phyloP scores from a whole-genome alignment of 1,140 invertebrate genomes.

The Nixonia krombeini region DNA sequence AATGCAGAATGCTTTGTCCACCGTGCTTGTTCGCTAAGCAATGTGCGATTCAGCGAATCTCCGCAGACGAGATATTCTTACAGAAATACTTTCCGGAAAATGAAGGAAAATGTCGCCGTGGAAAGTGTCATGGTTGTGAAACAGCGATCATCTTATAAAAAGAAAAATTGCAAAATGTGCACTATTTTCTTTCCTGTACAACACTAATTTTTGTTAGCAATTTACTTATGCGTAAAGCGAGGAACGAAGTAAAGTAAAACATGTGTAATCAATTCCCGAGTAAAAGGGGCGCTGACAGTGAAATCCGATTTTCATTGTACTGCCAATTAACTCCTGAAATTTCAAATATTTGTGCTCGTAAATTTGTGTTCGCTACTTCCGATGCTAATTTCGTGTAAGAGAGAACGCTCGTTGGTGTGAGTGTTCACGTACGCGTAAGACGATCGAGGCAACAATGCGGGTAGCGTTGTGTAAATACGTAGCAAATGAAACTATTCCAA shows the following conservation, averaged over 20 bases:
- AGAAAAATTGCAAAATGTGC: no score
- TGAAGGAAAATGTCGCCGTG: no score
- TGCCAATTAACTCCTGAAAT: conserved; percentile 17
- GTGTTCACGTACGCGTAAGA: conserved; percentile 8
- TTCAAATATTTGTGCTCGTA: conserved; percentile 20
- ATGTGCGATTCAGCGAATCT: background rate
- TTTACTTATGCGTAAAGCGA: no score
- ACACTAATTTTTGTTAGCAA: no score
- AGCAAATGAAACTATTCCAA: conserved; percentile 43
- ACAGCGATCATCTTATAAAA: no score
- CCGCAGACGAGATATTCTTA: background rate
- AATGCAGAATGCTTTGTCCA: conserved; percentile 9
- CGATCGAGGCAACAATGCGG: conserved; percentile 14
- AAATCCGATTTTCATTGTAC: conserved; percentile 12
- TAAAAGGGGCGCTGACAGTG: background rate
- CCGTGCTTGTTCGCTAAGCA: conserved; percentile 2
- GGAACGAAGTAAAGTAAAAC: no score
- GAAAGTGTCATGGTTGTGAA: no score
- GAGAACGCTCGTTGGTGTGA: conserved; percentile 8
- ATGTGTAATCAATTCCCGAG: background rate
- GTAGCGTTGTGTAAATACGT: conserved; percentile 30
- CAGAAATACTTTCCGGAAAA: background rate
- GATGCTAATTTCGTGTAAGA: conserved; percentile 21
- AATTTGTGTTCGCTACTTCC: conserved; percentile 21
- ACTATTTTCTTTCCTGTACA: no score